These are phyloP conservation scores for Hyposoter didymator DNA, from an alignment of 2,888 invertebrate genomes.

Conservation along the genomic window DNA sequence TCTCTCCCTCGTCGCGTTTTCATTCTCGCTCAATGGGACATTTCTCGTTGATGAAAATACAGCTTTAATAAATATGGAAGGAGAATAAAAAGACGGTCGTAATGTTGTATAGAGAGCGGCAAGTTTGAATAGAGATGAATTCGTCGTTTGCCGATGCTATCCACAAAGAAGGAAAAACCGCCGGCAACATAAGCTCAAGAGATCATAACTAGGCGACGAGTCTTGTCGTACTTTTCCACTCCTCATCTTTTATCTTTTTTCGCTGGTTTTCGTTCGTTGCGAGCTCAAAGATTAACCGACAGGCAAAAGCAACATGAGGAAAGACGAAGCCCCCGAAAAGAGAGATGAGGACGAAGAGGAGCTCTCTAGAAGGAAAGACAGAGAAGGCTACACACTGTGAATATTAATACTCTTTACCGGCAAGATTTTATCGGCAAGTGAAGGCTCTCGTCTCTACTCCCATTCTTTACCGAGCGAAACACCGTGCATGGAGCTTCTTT, in stretches of 20 bases:
- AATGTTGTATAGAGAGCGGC: constrained; percentile 35
- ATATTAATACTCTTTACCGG: constrained; percentile 80
- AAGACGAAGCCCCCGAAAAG: constrained; percentile 50
- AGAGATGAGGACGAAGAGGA: constrained; percentile 10
- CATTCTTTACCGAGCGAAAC: constrained; percentile 61
- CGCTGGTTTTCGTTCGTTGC: constrained; percentile 44
- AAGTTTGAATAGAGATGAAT: constrained; percentile 61
- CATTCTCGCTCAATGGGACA: constrained; percentile 7
- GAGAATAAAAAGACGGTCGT: constrained; percentile 42
- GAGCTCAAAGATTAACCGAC: constrained; percentile 26
- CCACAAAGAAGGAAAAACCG: constrained; percentile 62
- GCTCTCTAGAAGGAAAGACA: constrained; percentile 60
- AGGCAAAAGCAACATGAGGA: constrained; percentile 60
- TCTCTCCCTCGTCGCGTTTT: constrained; percentile 21
- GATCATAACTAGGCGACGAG: not conserved
- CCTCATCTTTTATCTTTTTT: constrained; percentile 5
- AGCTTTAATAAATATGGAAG: constrained; percentile 28
- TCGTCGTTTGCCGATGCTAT: constrained; percentile 75
- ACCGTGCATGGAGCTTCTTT: constrained; percentile 48
- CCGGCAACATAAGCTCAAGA: constrained; percentile 36
- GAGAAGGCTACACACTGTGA: constrained; percentile 74
- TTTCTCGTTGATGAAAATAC: constrained; percentile 48
- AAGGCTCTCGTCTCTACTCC: constrained; percentile 76
- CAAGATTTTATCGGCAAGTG: constrained; percentile 78
- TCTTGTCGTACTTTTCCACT: not conserved